phyloP scores from a whole-genome alignment of 2,797 vertebrate genomes.

The Sparidentex hasta region DNA sequence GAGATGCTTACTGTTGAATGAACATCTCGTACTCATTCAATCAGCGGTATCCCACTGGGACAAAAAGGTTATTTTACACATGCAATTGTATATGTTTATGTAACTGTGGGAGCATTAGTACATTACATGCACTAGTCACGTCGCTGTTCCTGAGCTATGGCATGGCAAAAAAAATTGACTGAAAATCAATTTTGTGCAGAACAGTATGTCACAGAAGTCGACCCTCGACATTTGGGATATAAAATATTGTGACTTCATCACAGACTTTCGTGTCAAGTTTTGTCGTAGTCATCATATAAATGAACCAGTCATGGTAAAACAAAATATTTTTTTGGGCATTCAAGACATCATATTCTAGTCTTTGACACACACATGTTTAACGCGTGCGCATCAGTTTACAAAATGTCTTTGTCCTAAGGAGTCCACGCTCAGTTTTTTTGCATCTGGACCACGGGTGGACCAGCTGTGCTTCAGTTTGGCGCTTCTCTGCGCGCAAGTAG shows the following conservation, averaged over 20 bases:
- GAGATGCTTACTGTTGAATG: not conserved
- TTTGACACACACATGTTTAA: not conserved
- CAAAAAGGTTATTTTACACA: constrained; percentile 14
- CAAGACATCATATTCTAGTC: not conserved
- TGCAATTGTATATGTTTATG: not conserved
- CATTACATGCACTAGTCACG: too few species aligned
- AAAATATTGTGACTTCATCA: too few species aligned
- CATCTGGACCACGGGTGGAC: not conserved
- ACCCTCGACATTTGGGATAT: too few species aligned
- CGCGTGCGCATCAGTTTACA: not conserved
- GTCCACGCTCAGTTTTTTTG: not conserved
- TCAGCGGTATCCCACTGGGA: not conserved
- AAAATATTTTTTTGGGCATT: not conserved
- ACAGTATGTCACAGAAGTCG: too few species aligned
- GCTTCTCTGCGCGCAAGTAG: constrained; percentile 5
- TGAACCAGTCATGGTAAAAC: too few species aligned
- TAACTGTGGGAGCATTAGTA: constrained; percentile 15
- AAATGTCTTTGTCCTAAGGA: not conserved
- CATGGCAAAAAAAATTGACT: too few species aligned
- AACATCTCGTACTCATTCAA: constrained; percentile 13
- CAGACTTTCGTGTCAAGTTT: too few species aligned
- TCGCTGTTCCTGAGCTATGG: too few species aligned
- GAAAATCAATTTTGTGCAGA: too few species aligned
- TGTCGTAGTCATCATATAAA: too few species aligned
- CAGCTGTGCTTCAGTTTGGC: constrained; percentile 7